Conservation (phyloP, 1,140 invertebrate species). For the Choristoneura fumiferana region DNA sequence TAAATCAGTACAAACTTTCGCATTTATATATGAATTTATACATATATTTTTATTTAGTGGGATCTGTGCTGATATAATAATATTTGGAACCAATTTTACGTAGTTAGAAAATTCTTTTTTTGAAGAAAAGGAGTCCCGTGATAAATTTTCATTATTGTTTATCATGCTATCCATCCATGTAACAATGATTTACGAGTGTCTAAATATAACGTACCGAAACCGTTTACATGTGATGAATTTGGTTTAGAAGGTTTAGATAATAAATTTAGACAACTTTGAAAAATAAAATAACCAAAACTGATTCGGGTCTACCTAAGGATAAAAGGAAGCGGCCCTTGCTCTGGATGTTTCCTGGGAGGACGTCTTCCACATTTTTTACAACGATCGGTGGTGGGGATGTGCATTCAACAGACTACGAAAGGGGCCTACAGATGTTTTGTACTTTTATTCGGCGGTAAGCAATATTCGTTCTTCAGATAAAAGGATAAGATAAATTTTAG, state of each 20-base stretch:
- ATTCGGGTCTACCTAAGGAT: background rate
- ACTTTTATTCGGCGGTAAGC: conserved; percentile 21
- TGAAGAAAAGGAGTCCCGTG: background rate
- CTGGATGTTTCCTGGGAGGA: conserved; percentile 35
- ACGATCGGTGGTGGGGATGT: background rate
- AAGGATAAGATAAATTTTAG: conserved; percentile 37
- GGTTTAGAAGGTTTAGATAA: background rate
- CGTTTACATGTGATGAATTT: background rate
- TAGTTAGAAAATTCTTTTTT: too few species aligned
- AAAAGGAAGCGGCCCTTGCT: background rate
- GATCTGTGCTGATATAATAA: too few species aligned
- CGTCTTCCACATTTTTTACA: conserved; percentile 23
- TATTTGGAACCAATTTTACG: too few species aligned
- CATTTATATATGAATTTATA: too few species aligned
- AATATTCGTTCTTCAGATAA: conserved; percentile 32
- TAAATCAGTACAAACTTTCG: too few species aligned
- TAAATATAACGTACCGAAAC: too few species aligned
- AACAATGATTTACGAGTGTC: background rate
- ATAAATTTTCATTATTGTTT: background rate
- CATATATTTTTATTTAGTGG: too few species aligned
- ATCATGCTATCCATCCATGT: background rate
- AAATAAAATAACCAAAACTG: background rate
- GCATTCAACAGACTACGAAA: conserved; percentile 24
- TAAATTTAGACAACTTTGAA: too few species aligned
- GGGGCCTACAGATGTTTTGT: conserved; percentile 30